phyloP scores from a whole-genome alignment of 2,888 invertebrate genomes.

The Ochropleura plecta region DNA sequence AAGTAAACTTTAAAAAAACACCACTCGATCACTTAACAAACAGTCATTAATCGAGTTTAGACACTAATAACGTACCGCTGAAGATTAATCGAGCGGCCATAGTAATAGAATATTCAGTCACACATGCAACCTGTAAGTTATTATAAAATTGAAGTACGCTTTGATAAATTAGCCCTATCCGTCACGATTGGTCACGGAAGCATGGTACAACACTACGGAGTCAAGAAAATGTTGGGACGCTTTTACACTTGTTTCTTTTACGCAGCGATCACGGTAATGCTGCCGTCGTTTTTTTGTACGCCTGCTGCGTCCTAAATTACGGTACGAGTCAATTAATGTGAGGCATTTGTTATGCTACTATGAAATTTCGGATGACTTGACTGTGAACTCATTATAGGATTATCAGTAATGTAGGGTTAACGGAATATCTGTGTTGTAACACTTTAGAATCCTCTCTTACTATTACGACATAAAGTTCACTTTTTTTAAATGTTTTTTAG shows the following conservation, averaged over 20 bases:
- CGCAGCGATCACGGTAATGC: constrained; percentile 51
- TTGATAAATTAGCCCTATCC: constrained; percentile 89
- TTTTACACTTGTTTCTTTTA: constrained; percentile 69
- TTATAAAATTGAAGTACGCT: constrained; percentile 88
- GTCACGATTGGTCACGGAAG: constrained; percentile 90
- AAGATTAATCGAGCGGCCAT: constrained; percentile 86
- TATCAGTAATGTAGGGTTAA: constrained; percentile 13
- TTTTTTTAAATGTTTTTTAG: too few species aligned
- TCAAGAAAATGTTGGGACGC: constrained; percentile 61
- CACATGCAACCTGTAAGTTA: constrained; percentile 87
- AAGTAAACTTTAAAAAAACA: constrained; percentile 69
- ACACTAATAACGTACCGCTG: constrained; percentile 83
- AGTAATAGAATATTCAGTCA: constrained; percentile 89
- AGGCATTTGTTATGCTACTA: constrained; percentile 54
- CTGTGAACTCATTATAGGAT: constrained; percentile 13
- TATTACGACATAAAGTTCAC: not conserved
- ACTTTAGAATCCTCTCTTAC: not conserved
- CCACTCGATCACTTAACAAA: constrained; percentile 83
- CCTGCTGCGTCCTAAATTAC: constrained; percentile 65
- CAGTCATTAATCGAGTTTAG: constrained; percentile 87
- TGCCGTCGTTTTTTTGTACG: constrained; percentile 44
- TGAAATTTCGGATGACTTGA: constrained; percentile 33
- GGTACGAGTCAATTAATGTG: constrained; percentile 61
- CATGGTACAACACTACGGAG: constrained; percentile 66
- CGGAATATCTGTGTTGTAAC: not conserved